Evolutionary conservation across 2,113 vertebrate genomes (phyloP), one percentile per base, ranked within the genome.

Genomic region (Zootoca vivipara): DNA sequence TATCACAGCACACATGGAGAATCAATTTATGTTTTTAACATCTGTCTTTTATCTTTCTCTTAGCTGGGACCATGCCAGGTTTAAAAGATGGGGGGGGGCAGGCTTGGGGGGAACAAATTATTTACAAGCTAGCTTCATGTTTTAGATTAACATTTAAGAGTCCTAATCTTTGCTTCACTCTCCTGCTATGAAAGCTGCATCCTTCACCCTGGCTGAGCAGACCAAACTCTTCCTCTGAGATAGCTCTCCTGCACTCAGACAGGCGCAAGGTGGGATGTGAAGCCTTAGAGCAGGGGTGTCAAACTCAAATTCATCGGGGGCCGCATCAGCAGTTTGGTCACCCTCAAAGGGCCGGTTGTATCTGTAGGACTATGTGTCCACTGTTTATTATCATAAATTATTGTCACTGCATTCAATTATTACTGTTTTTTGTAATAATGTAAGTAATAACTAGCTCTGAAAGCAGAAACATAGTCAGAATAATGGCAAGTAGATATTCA

Each of bases 121-220:
- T 85, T 62, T 89, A 89, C 75, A 89, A 69, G 40, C 38, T 64
- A 87, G 56, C 40, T 85, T 80, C 52, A 79, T 74, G 85, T 65
- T 90, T 87, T 80, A 87, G 69, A 80, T 87, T 84, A 90, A 84
- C 33, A 15, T 72, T 83, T 73, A 65, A 52, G 78, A 64, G 87
- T 84, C 38, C 38, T 26, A 83, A 83, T 38, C 46, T 83, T 26
- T 83, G 58, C 26, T 86, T 83, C 64, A 58, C 42, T 90, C 38
- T 80, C 56, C 65, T 65, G 30, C n/a, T 74, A 80, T 16, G 65
- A 73, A 52, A 33, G 8, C 26, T 75, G 74, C 28, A 69, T 75
- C 40, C 62, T 81, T 15, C 18, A 46, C 26, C 20, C 9, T 73
- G 30, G 52, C 18, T 65, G 1, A 2, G 4, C 46, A 38, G 65